Percentiles rank a stretch among this genome's conserved stretches.
These are phyloP conservation scores for Butorides virescens DNA, from an alignment of 2,113 vertebrate species.

Conservation along the genomic window DNA sequence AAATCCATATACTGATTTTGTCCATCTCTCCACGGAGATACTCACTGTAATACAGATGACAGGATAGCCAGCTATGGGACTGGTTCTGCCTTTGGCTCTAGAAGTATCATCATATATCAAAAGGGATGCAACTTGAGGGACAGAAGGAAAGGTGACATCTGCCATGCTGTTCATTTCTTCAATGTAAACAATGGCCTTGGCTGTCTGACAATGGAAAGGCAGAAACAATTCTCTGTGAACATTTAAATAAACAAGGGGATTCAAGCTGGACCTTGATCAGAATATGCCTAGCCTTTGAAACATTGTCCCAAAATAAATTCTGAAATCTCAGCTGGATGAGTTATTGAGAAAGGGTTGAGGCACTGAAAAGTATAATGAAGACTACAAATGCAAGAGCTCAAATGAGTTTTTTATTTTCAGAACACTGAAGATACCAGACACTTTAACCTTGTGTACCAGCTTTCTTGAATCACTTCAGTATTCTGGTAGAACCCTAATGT, in stretches of 20 bases:
- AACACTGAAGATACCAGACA: not conserved
- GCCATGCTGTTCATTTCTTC: slow-evolving; percentile 92
- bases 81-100: slow-evolving; percentile 68
- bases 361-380: not conserved
- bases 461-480: not conserved
- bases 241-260: not conserved
- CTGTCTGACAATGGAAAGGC: slow-evolving; percentile 71
- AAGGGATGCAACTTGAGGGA: slow-evolving; percentile 87
- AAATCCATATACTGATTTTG: not conserved
- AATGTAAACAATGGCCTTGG: slow-evolving; percentile 91
- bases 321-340: not conserved
- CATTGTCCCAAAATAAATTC: not conserved
- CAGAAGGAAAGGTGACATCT: slow-evolving; percentile 93
- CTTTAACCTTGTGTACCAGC: not conserved
- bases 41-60: slow-evolving; percentile 92
- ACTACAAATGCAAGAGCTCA: not conserved
- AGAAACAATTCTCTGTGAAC: not conserved
- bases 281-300: not conserved
- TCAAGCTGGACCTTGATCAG: not conserved
- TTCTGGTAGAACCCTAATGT: not conserved
- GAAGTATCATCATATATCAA: slow-evolving; percentile 84
- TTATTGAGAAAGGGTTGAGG: not conserved
- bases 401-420: not conserved
- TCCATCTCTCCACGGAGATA: not conserved
- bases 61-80: slow-evolving; percentile 88